phyloP scores from a whole-genome alignment of 30 jellyfish, hydroid and myxozoan species.

The Hydra vulgaris region DNA sequence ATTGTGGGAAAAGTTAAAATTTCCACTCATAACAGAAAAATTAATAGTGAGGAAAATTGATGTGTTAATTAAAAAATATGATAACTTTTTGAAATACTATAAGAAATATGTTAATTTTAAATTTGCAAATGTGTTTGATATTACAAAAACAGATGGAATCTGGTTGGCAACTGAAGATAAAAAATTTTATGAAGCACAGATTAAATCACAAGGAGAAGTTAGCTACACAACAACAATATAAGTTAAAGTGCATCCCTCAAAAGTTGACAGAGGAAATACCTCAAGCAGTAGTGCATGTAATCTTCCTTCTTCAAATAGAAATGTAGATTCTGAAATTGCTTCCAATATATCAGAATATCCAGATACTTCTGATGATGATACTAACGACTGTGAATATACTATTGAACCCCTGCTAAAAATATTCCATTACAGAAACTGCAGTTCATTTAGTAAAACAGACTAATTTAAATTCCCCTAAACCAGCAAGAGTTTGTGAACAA shows the following conservation, averaged over 20 bases:
- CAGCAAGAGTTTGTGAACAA: no score
- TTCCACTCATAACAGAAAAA: background rate
- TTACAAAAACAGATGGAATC: background rate
- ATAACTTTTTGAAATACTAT: background rate
- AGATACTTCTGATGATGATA: no score
- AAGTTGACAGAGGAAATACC: no score
- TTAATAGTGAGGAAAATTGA: background rate
- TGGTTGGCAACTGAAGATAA: background rate
- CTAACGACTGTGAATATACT: no score
- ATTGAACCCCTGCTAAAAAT: no score
- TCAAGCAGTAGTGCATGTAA: no score
- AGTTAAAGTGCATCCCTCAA: background rate
- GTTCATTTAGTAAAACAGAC: no score
- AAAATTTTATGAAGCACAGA: background rate
- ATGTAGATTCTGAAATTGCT: no score
- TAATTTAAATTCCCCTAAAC: no score
- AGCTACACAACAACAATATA: background rate
- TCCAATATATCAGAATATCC: no score
- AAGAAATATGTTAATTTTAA: background rate
- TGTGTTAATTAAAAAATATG: background rate
- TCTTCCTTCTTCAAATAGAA: no score
- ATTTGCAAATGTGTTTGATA: background rate
- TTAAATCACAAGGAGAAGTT: background rate
- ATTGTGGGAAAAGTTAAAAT: background rate
- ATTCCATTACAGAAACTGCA: no score